phyloP scores from a whole-genome alignment of 1,140 invertebrate genomes.

The Gonioctena quinquepunctata region DNA sequence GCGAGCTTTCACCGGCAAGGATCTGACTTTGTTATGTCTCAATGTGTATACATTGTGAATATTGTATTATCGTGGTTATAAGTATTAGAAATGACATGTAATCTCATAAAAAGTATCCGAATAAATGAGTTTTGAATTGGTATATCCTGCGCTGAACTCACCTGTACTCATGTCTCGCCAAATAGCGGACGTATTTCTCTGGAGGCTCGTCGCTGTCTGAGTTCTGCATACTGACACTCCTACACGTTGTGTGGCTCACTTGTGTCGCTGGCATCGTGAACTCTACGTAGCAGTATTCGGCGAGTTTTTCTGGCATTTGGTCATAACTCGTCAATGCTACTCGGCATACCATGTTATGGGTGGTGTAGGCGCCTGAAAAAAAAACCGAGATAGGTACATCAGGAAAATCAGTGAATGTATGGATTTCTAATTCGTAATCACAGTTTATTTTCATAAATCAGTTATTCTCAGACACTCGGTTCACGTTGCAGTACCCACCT shows the following conservation, averaged over 20 bases:
- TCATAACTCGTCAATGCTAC: conserved; percentile 96
- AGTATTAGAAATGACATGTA: too few species aligned
- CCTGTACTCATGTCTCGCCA: conserved; percentile 96
- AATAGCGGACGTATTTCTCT: conserved; percentile 97
- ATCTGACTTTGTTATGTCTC: too few species aligned
- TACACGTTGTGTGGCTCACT: conserved; percentile 93
- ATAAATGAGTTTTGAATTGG: too few species aligned
- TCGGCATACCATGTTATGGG: conserved; percentile 89
- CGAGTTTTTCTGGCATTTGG: conserved; percentile 91
- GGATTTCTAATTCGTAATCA: too few species aligned
- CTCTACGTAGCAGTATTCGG: conserved; percentile 88
- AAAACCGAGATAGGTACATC: conserved; percentile 18
- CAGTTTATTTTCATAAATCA: too few species aligned
- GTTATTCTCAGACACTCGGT: too few species aligned
- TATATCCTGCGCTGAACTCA: too few species aligned
- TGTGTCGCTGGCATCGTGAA: conserved; percentile 99
- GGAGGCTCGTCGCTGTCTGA: conserved; percentile 91
- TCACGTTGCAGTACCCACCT: too few species aligned
- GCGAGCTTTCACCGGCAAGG: too few species aligned
- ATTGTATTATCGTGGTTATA: too few species aligned
- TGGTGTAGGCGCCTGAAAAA: conserved; percentile 90
- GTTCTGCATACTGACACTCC: conserved; percentile 90
- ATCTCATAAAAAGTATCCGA: too few species aligned
- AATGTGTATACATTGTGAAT: too few species aligned
- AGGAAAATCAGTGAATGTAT: neutral